Evolutionary conservation across 2,888 invertebrate genomes (phyloP).

Genomic region (Sesia apiformis): DNA sequence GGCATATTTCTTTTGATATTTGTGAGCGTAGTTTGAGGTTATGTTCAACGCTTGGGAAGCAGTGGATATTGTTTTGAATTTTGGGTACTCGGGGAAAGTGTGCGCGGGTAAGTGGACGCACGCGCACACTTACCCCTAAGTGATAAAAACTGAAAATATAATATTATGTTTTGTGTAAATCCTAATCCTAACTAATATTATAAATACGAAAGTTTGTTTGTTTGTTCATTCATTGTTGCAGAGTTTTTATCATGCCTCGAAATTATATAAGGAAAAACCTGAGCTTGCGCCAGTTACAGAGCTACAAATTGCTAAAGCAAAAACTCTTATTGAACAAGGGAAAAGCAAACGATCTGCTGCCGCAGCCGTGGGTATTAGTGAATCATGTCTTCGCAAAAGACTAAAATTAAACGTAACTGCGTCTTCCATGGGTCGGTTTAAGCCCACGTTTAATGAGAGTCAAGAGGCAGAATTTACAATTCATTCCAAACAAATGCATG

Average conservation of each 20-base stretch:
- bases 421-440: constrained; percentile 1
- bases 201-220: too few species aligned
- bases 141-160: neutral
- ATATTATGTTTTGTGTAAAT: too few species aligned
- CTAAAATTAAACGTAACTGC: neutral
- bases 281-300: neutral
- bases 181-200: too few species aligned
- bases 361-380: neutral
- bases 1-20: neutral
- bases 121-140: neutral
- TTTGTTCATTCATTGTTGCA: neutral
- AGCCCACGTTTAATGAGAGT: neutral
- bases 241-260: neutral
- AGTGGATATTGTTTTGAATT: neutral
- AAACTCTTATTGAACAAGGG: neutral
- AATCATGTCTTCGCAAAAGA: constrained; percentile 1
- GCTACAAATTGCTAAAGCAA: neutral
- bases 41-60: neutral
- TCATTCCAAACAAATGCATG: neutral
- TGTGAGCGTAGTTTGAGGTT: neutral
- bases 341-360: constrained; percentile 3
- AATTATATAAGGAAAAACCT: neutral
- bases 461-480: neutral
- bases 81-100: neutral
- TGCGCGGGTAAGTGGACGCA: constrained; percentile 1